Evolutionary conservation across 2,113 vertebrate species (phyloP).

Genomic region (Lasiurus borealis): DNA sequence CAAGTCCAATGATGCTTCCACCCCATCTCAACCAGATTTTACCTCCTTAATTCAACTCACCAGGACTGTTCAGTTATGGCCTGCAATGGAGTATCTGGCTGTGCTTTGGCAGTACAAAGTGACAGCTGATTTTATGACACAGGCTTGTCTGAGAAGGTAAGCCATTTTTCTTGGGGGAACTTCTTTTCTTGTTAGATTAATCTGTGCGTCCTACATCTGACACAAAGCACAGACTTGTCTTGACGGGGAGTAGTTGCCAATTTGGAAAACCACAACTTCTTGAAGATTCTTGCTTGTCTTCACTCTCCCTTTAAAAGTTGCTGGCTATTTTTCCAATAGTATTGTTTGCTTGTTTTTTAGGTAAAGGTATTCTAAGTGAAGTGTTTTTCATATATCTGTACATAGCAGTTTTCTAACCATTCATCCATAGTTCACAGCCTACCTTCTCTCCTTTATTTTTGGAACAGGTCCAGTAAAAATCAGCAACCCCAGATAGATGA

Average conservation of each 20-base stretch:
- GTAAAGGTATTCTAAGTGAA: background rate
- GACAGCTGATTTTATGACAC: conserved; percentile 88
- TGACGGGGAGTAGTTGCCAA: background rate
- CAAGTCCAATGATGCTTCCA: conserved; percentile 68
- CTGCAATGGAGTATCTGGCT: conserved; percentile 92
- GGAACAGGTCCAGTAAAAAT: conserved; percentile 86
- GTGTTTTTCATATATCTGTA: background rate
- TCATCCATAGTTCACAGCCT: background rate
- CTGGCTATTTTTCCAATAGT: background rate
- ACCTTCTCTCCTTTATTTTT: conserved; percentile 6
- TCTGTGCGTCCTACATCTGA: background rate
- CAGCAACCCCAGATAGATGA: conserved; percentile 79
- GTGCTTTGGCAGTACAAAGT: conserved; percentile 94
- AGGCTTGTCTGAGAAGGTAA: conserved; percentile 84
- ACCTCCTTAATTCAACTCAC: conserved; percentile 89
- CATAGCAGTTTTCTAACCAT: background rate
- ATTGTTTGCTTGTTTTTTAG: conserved; percentile 31
- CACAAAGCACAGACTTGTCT: conserved; percentile 3
- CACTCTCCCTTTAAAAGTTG: background rate
- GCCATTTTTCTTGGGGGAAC: background rate
- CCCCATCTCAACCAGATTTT: conserved; percentile 71
- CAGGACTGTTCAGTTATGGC: conserved; percentile 93
- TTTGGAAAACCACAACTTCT: background rate
- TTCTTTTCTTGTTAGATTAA: background rate
- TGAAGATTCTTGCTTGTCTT: background rate